Percentiles rank a stretch among this genome's conserved stretches.
phyloP scores from a whole-genome alignment of 1,140 invertebrate genomes.

The Drosophila mauritiana region DNA sequence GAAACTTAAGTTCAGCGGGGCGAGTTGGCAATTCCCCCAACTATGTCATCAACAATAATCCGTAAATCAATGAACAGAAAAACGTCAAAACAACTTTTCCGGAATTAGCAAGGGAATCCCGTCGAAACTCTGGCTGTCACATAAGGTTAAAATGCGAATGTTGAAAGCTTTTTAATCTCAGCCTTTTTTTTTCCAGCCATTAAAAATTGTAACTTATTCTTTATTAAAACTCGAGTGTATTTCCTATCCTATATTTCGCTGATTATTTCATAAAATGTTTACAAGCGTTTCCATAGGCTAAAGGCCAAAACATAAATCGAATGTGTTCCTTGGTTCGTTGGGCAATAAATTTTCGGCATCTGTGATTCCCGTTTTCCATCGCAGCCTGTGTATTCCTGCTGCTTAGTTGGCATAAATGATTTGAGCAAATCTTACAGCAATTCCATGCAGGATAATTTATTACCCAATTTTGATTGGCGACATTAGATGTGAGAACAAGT shows the following conservation, averaged over 20 bases:
- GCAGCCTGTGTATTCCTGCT: slow-evolving; percentile 25
- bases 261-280: background rate
- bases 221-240: background rate
- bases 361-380: slow-evolving; percentile 28
- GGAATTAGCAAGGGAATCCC: slow-evolving; percentile 12
- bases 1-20: slow-evolving; percentile 8
- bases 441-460: slow-evolving; percentile 53
- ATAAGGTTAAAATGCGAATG: background rate
- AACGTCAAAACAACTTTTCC: slow-evolving; percentile 55
- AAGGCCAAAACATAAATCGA: slow-evolving; percentile 8
- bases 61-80: slow-evolving; percentile 70
- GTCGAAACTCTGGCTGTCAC: slow-evolving; percentile 34
- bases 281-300: background rate
- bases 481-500: slow-evolving; percentile 20
- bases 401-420: slow-evolving; percentile 66
- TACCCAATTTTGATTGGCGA: slow-evolving; percentile 21
- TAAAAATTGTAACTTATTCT: background rate
- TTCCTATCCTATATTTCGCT: too few relatives aligned
- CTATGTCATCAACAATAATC: slow-evolving; percentile 55
- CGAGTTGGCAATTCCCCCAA: slow-evolving; percentile 1
- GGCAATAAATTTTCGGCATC: slow-evolving; percentile 57
- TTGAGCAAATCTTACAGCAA: slow-evolving; percentile 61
- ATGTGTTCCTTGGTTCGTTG: slow-evolving; percentile 39
- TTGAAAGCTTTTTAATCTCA: background rate
- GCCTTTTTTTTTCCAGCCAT: too few relatives aligned